Evolutionary conservation across 2,888 invertebrate species (phyloP).

Genomic region (Isoperla grammatica): DNA sequence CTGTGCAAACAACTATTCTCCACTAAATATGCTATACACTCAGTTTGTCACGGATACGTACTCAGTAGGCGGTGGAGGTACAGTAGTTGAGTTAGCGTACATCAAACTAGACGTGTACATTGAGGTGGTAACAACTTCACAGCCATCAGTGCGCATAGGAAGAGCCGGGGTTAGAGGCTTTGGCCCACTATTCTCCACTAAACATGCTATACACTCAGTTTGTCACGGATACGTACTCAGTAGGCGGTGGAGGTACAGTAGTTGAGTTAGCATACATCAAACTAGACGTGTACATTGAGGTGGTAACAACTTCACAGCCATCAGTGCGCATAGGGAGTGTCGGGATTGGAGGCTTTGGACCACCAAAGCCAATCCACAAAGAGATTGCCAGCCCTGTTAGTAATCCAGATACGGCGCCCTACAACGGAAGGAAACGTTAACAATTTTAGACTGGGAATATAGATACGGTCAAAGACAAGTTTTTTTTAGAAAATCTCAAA

Average conservation of each 20-base stretch:
- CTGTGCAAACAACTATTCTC: background rate
- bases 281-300: background rate
- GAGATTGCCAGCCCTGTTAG: slow-evolving; percentile 59
- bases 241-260: slow-evolving; percentile 30
- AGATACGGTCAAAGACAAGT: too few relatives aligned
- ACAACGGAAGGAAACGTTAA: slow-evolving; percentile 22
- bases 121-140: slow-evolving; percentile 36
- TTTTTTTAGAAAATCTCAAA: too few relatives aligned
- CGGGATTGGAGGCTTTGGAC: slow-evolving; percentile 58
- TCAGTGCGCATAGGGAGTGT: slow-evolving; percentile 53
- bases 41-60: background rate
- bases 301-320: slow-evolving; percentile 46
- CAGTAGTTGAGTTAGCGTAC: background rate
- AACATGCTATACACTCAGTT: background rate
- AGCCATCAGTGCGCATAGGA: slow-evolving; percentile 55
- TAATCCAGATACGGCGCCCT: slow-evolving; percentile 67
- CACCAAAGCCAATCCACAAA: slow-evolving; percentile 81
- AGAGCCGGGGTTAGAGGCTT: slow-evolving; percentile 55
- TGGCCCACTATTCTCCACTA: slow-evolving; percentile 45
- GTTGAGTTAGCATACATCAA: background rate
- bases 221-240: background rate
- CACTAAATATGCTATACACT: background rate
- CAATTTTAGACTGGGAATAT: too few relatives aligned
- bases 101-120: background rate
- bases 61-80: slow-evolving; percentile 29